Evolutionary conservation across 2,888 invertebrate species (phyloP).

Genomic region (Hydroisotoma schaefferi): DNA sequence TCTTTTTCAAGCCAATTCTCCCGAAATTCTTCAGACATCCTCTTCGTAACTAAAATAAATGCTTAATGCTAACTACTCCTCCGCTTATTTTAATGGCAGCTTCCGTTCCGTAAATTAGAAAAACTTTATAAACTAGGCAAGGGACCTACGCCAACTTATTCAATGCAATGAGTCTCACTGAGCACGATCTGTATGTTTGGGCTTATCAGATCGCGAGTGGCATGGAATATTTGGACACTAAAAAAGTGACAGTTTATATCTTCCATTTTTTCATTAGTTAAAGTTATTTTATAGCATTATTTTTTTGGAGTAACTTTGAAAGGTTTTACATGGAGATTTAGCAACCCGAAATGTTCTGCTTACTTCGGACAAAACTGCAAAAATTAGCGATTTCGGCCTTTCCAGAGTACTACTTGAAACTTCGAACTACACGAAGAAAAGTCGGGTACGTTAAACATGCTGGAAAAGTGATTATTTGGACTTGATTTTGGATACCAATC

Average conservation of each 20-base stretch:
- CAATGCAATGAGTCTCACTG: slow-evolving; percentile 13
- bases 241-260: too few relatives aligned
- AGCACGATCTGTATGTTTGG: slow-evolving; percentile 30
- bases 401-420: slow-evolving; percentile 26
- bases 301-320: background rate
- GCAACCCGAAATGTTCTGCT: slow-evolving; percentile 35
- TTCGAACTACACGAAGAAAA: slow-evolving; percentile 34
- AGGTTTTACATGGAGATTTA: slow-evolving; percentile 38
- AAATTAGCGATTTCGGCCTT: slow-evolving; percentile 36
- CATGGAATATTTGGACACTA: slow-evolving; percentile 27
- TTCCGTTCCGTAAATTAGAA: slow-evolving; percentile 1
- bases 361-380: slow-evolving; percentile 25
- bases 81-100: too few relatives aligned
- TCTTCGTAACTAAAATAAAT: too few relatives aligned
- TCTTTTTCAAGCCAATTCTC: slow-evolving; percentile 4
- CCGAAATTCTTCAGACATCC: too few relatives aligned
- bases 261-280: background rate
- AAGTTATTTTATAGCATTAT: background rate
- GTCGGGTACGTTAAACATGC: slow-evolving; percentile 14
- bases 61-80: too few relatives aligned
- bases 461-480: background rate
- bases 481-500: background rate
- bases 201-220: slow-evolving; percentile 36
- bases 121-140: background rate
- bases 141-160: slow-evolving; percentile 16